A percentile compares a stretch with the other conserved stretches of the same genome.
These are phyloP conservation scores for Tachystola acroxantha DNA, from an alignment of 2,888 invertebrate species.

Conservation along the genomic window DNA sequence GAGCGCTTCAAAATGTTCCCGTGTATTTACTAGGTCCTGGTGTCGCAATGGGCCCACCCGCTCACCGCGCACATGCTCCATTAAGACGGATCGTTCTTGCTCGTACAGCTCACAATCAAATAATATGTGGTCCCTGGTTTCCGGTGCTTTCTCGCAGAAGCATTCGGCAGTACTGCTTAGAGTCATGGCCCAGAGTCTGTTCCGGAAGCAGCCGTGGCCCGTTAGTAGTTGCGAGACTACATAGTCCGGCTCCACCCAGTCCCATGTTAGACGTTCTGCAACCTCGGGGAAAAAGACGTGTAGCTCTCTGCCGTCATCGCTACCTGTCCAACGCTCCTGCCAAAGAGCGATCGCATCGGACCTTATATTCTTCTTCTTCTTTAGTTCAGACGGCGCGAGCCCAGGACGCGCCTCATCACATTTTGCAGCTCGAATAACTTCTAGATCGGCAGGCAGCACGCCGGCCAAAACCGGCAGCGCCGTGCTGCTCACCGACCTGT, in stretches of 20 bases:
- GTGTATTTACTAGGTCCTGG: too few relatives aligned
- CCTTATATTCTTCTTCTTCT: too few relatives aligned
- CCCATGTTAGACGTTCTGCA: not conserved
- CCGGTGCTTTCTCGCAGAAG: constrained; percentile 1
- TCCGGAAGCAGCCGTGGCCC: constrained; percentile 9
- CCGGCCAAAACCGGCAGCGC: constrained; percentile 19
- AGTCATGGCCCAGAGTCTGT: constrained; percentile 1
- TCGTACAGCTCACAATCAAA: constrained; percentile 5
- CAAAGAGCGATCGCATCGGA: not conserved
- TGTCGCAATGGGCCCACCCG: constrained; percentile 1
- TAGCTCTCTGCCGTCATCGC: not conserved
- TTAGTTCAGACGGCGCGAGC: too few relatives aligned
- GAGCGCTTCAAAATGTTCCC: too few relatives aligned
- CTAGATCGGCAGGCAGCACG: constrained; percentile 20
- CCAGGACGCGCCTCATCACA: constrained; percentile 3
- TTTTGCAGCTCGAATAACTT: constrained; percentile 17
- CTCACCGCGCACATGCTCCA: too few relatives aligned
- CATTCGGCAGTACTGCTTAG: constrained; percentile 4
- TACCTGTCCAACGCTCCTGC: not conserved
- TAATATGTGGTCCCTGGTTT: constrained; percentile 4
- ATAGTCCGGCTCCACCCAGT: not conserved
- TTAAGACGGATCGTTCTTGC: too few relatives aligned
- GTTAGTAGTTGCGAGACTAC: constrained; percentile 1
- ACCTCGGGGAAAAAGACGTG: not conserved
- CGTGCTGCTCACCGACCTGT: constrained; percentile 20